These are phyloP conservation scores for Pollenia labialis DNA, from an alignment of 2,888 invertebrate genomes.

Conservation along the genomic window DNA sequence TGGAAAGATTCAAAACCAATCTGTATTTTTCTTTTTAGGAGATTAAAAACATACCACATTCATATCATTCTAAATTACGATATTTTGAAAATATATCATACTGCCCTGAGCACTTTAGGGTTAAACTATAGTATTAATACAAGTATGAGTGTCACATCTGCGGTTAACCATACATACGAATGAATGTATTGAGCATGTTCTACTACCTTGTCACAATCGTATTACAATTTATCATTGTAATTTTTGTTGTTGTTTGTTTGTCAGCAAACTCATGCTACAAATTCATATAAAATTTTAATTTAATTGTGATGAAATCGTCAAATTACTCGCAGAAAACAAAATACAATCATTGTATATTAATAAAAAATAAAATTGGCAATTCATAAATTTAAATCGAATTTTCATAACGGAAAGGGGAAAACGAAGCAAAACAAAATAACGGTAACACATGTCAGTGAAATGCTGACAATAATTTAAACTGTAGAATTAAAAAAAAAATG, in stretches of 20 bases:
- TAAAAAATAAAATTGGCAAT: constrained; percentile 63
- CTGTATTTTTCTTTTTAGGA: no score
- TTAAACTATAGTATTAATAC: not conserved
- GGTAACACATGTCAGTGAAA: constrained; percentile 55
- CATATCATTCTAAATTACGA: no score
- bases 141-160: constrained; percentile 60
- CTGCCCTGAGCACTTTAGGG: not conserved
- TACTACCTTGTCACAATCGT: constrained; percentile 62
- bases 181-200: constrained; percentile 33
- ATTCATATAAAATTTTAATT: constrained; percentile 57
- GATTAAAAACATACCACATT: no score
- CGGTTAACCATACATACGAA: constrained; percentile 54
- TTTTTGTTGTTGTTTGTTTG: constrained; percentile 18
- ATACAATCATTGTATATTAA: constrained; percentile 29
- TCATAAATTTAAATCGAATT: constrained; percentile 71
- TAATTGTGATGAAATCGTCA: constrained; percentile 50
- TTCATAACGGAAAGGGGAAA: constrained; percentile 16
- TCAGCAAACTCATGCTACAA: constrained; percentile 30
- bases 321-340: constrained; percentile 39
- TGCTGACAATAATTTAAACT: constrained; percentile 34
- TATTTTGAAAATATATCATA: not conserved
- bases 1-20: no score
- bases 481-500: constrained; percentile 3
- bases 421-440: not conserved
- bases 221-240: constrained; percentile 66